Conservation (phyloP, 2,113 vertebrate species). For the Rafetus swinhoei region DNA sequence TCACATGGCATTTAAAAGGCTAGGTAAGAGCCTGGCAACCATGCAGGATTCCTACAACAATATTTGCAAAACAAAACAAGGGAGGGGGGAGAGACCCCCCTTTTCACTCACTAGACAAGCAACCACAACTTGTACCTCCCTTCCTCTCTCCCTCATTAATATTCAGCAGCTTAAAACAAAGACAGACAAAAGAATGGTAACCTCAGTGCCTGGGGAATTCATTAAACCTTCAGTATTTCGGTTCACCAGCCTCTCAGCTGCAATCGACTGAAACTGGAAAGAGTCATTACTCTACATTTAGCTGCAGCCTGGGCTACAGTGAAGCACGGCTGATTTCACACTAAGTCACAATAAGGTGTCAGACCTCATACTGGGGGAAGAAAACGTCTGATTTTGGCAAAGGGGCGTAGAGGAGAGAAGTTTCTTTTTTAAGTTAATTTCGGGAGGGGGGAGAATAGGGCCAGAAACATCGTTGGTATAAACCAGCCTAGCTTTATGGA, state of each 20-base stretch:
- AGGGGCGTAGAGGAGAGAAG: background rate
- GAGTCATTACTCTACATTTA: constrained; percentile 33
- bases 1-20: constrained; percentile 77
- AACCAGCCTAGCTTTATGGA: background rate
- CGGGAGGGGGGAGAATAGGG: background rate
- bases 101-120: constrained; percentile 64
- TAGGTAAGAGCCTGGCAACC: constrained; percentile 63
- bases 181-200: constrained; percentile 62
- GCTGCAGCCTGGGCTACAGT: constrained; percentile 44
- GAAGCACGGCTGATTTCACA: background rate
- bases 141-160: constrained; percentile 61
- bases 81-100: constrained; percentile 40
- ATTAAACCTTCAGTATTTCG: constrained; percentile 67
- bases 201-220: constrained; percentile 57
- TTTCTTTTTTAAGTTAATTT: constrained; percentile 20
- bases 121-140: constrained; percentile 69
- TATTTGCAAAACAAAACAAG: constrained; percentile 69
- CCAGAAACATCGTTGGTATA: background rate
- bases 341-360: constrained; percentile 9
- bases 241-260: constrained; percentile 59
- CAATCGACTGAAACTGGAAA: constrained; percentile 66
- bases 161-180: constrained; percentile 79
- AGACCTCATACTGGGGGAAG: constrained; percentile 12
- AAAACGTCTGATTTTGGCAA: constrained; percentile 19
- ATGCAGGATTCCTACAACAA: constrained; percentile 76